phyloP scores from a whole-genome alignment of 2,113 vertebrate genomes.

The Egretta garzetta region DNA sequence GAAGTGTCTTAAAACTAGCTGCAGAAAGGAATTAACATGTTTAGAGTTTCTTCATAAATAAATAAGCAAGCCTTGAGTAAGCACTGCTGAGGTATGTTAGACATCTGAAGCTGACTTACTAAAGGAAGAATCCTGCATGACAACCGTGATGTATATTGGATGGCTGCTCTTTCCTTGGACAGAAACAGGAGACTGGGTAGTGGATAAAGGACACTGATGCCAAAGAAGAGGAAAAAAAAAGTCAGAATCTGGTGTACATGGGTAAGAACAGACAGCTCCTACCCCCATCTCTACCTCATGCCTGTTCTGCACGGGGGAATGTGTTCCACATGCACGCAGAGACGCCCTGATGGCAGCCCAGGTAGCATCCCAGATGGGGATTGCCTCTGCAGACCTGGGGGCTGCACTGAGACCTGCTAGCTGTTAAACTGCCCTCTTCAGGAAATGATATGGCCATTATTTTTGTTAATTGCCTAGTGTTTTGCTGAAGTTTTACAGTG shows the following conservation, averaged over 20 bases:
- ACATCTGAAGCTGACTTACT: not conserved
- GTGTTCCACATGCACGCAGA: not conserved
- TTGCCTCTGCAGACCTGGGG: not conserved
- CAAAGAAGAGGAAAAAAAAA: not conserved
- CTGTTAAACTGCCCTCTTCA: not conserved
- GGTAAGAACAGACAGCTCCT: not conserved
- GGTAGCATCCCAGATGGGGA: not conserved
- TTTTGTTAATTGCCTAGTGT: not conserved
- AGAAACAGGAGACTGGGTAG: not conserved
- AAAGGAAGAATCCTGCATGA: not conserved
- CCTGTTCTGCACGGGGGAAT: rapidly evolving
- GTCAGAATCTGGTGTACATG: not conserved
- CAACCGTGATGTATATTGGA: not conserved
- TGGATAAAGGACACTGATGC: not conserved
- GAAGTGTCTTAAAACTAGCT: not conserved
- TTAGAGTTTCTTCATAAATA: not conserved
- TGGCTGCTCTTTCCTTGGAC: not conserved
- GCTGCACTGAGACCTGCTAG: not conserved
- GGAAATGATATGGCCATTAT: not conserved
- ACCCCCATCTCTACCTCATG: not conserved
- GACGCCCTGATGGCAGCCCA: not conserved
- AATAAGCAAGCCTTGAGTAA: not conserved
- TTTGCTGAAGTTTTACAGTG: not conserved
- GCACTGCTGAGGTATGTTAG: not conserved
- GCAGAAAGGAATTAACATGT: not conserved